Conservation (phyloP, 2,113 vertebrate genomes). For the Laticauda laticaudata region DNA sequence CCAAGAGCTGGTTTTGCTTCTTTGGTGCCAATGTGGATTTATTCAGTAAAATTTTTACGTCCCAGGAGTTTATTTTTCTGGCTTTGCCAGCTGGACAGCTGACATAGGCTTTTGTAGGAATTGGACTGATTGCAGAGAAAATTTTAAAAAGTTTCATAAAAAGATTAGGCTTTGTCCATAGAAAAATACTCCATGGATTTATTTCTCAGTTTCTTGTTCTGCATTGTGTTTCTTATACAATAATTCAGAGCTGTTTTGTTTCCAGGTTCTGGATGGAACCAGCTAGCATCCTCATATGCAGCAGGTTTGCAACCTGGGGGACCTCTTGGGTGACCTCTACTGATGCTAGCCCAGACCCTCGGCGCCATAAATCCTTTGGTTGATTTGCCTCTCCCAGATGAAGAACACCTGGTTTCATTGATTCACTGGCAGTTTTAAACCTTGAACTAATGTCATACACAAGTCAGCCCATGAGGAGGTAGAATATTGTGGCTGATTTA, state of each 20-base stretch:
- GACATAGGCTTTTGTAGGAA: not conserved
- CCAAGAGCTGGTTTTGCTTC: too few species aligned
- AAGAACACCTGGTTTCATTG: not conserved
- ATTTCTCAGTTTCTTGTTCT: not conserved
- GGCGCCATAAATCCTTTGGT: not conserved
- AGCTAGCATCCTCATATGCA: not conserved
- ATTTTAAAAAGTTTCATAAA: not conserved
- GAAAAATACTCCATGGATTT: not conserved
- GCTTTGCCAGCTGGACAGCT: not conserved
- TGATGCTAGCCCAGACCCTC: not conserved
- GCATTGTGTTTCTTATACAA: not conserved
- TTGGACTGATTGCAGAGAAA: not conserved
- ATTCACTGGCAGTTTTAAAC: not conserved
- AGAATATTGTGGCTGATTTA: not conserved
- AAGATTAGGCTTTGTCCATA: not conserved
- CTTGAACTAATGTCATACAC: not conserved
- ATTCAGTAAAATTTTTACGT: not conserved
- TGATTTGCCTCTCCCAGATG: not conserved
- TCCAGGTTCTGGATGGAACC: not conserved
- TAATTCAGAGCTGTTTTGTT: not conserved
- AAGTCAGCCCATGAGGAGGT: not conserved
- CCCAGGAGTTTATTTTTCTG: not conserved
- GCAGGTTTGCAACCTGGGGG: not conserved
- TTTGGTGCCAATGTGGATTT: not conserved
- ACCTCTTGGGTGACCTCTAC: not conserved